Evolutionary conservation across 2,797 vertebrate genomes (phyloP), one percentile per base, ranked within the genome.

Genomic region (Acrocephalus scirpaceus): DNA sequence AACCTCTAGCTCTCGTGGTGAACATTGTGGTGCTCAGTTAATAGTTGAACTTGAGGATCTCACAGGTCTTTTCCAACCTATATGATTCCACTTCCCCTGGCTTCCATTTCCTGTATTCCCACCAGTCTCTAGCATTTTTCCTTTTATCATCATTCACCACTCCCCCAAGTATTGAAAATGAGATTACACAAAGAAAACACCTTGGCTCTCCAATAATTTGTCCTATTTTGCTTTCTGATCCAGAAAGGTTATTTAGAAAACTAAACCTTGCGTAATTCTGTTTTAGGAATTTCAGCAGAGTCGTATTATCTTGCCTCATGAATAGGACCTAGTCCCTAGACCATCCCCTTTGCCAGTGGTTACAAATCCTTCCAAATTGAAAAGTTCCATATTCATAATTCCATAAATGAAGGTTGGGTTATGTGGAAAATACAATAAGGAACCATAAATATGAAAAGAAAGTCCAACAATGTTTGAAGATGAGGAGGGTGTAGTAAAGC

Each of bases 261-360:
- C 1, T 20, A 62, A 65, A 62, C 1, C 1, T 40, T 44, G 7
- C 53, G 9, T 53, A 57, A 50, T 57, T 65, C 32, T 48, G 5
- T 79, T 72, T 10, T 40, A 48, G 29, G 16, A 53, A 45, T 61
- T 89, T 62, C 34, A 27, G 21, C 8, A 21, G 11, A 84, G 23
- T 50, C 1, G 0, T 23, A 27, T 45, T 60, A 72, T 27, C 29
- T n/a, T 66, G 4, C 9, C 7, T 65, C 5, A 32, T 10, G 8
- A 70, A 36, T 3, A 65, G 13, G 27, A 75, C 14, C 10, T 56
- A 27, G 42, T 57, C 7, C 7, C 13, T 45, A 54, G 20, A 65
- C 17, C 12, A n/a, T 26, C 9, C 2, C 25, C 36, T 89, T 69
- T 88, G 15, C 27, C 36, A 57, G 21, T 56, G 25, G 11, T 77